Base-by-base conservation (phyloP, 2,888 invertebrate species). In the Aplocera efformata region DNA sequence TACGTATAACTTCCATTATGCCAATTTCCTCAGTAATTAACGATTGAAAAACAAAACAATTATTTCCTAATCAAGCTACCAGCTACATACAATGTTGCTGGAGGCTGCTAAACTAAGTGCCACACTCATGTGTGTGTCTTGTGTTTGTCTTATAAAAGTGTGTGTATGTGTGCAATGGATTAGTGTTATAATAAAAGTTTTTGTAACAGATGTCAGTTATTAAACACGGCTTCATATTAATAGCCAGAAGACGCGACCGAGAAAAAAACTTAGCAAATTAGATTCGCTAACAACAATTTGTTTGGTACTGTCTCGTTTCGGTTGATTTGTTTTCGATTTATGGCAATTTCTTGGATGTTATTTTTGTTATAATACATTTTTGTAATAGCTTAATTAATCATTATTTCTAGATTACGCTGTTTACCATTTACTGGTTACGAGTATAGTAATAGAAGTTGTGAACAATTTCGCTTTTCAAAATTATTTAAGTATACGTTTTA, bases 181-280 rank as follows among this genome's bases (percentile, higher is more conserved):
- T 86, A 88, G 83, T 79, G 71, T 88, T 85, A 86, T 86, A 86
- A 88, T 88, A 88, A 88, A 88, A 88, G 86, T 88, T 88, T 88
- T 86, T 85, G 86, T 79, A 85, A 84, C 86, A 88, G 84, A 86
- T 88, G 86, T 85, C 85, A 82, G 80, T 86, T 88, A 88, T 88
- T 88, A 88, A 88, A 85, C 84, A 85, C 77, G 76, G 74, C 69
- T 74, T 77, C 79, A 79, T 78, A 84, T 84, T 88, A 86, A 86
- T 85, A 77, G 82, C 74, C 63, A 59, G 56, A 66, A 74, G 79
- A 79, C 68, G 73, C 73, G 68, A 72, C 76, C 72, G 56, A 74
- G 77, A 79, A 74, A 83, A 84, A 83, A 86, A 86, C 76, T 88
- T 88, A 54, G 73, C 71, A 74, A 81, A 84, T 86, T 80, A 84